Percentiles rank a stretch among this genome's conserved stretches.
These are phyloP conservation scores for Apamea monoglypha DNA, from an alignment of 2,888 invertebrate species.

Conservation along the genomic window DNA sequence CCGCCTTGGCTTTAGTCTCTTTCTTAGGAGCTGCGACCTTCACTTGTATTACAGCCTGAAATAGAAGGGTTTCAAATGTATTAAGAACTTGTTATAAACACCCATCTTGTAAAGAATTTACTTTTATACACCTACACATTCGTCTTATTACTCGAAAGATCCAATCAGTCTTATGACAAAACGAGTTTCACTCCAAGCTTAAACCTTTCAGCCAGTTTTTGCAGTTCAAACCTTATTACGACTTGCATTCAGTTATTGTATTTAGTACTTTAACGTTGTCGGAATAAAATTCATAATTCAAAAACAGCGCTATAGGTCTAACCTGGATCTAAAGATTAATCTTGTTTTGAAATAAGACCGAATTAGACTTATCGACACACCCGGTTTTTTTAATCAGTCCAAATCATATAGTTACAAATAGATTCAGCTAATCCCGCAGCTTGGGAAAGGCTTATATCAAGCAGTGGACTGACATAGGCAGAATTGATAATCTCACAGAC, in stretches of 20 bases:
- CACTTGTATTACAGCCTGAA: constrained; percentile 94
- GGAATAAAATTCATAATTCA: not conserved
- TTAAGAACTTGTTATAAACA: too few relatives aligned
- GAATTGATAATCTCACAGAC: not conserved
- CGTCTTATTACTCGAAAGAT: not conserved
- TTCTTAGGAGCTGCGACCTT: constrained; percentile 92
- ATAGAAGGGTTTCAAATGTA: not conserved
- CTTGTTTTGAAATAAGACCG: not conserved
- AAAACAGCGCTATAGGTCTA: not conserved
- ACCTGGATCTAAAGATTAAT: not conserved
- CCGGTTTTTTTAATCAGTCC: not conserved
- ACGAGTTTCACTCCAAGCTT: not conserved
- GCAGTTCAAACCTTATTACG: not conserved
- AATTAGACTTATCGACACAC: not conserved
- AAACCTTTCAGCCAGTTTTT: not conserved
- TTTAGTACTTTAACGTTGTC: not conserved
- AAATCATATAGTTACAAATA: not conserved
- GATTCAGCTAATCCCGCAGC: not conserved
- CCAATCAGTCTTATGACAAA: not conserved
- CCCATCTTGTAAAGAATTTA: not conserved
- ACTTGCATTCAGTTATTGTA: not conserved
- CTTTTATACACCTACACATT: not conserved
- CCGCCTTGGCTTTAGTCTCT: constrained; percentile 88
- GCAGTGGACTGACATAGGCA: not conserved
- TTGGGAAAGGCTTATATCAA: not conserved